These are phyloP conservation scores for Cosmorhoe ocellata DNA, from an alignment of 2,888 invertebrate genomes.

Conservation along the genomic window DNA sequence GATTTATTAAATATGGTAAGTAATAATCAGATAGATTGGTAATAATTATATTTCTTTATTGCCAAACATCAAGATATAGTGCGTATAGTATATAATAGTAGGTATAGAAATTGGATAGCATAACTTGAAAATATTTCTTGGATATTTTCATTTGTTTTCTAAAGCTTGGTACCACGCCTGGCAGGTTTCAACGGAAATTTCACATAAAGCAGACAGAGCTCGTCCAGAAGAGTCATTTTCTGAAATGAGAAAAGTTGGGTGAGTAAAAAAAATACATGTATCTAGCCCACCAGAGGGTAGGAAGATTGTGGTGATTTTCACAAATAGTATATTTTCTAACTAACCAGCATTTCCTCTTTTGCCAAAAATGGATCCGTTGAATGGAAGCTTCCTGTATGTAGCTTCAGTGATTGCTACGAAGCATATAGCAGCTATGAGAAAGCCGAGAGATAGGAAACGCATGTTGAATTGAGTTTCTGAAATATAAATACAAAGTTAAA, in stretches of 20 bases:
- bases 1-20: no score
- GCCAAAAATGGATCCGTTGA: constrained; percentile 96
- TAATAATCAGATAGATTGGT: no score
- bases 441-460: constrained; percentile 47
- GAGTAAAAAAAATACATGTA: no score
- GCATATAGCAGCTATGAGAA: constrained; percentile 67
- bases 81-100: no score
- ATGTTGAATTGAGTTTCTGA: constrained; percentile 34
- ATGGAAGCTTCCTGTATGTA: constrained; percentile 91
- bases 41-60: no score
- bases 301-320: no score
- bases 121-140: no score
- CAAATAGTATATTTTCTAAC: no score
- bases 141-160: constrained; percentile 56
- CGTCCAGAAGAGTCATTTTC: constrained; percentile 88
- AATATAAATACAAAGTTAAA: neutral
- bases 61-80: no score
- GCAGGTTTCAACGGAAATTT: constrained; percentile 92
- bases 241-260: constrained; percentile 54
- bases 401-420: constrained; percentile 80
- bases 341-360: constrained; percentile 85
- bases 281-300: no score
- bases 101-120: no score
- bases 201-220: constrained; percentile 89
- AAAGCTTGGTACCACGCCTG: constrained; percentile 86